Conservation (phyloP, 2,888 invertebrate genomes). For the Dascillus cervinus region DNA sequence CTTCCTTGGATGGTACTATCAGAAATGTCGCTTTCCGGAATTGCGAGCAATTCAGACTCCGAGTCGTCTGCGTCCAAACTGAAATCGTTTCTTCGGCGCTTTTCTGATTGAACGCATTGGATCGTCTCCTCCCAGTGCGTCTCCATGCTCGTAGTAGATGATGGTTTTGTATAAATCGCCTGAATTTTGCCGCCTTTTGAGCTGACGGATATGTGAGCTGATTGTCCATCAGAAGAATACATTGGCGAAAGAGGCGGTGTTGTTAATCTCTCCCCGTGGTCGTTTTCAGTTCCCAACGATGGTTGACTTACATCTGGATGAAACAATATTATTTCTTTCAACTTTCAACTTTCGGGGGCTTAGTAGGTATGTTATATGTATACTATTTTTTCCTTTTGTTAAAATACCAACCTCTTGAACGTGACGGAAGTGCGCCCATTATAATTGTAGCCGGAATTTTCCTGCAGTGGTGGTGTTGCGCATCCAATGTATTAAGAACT, state of each 20-base stretch:
- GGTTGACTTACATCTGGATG: conserved; percentile 76
- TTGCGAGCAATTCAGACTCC: conserved; percentile 82
- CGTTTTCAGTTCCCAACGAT: conserved; percentile 62
- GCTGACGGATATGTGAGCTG: conserved; percentile 40
- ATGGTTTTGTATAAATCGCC: conserved; percentile 38
- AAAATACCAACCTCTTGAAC: conserved; percentile 67
- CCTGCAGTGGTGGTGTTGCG: conserved; percentile 86
- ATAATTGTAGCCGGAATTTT: conserved; percentile 74
- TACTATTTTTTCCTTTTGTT: no score
- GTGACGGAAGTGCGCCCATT: conserved; percentile 60
- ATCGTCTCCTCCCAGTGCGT: conserved; percentile 65
- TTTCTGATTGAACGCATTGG: conserved; percentile 33
- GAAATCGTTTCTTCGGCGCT: conserved; percentile 21
- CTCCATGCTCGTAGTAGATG: conserved; percentile 48
- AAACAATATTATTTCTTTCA: no score
- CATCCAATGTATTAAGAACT: conserved; percentile 85
- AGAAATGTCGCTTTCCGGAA: conserved; percentile 83
- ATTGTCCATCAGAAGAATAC: conserved; percentile 51
- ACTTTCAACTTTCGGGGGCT: no score
- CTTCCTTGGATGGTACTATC: conserved; percentile 79
- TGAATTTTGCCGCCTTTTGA: conserved; percentile 40
- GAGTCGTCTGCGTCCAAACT: conserved; percentile 71
- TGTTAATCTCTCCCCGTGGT: conserved; percentile 45
- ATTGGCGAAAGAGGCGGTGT: conserved; percentile 57
- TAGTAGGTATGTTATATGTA: no score